Evolutionary conservation across 1,140 invertebrate genomes (phyloP).

Genomic region (Apis mellifera): DNA sequence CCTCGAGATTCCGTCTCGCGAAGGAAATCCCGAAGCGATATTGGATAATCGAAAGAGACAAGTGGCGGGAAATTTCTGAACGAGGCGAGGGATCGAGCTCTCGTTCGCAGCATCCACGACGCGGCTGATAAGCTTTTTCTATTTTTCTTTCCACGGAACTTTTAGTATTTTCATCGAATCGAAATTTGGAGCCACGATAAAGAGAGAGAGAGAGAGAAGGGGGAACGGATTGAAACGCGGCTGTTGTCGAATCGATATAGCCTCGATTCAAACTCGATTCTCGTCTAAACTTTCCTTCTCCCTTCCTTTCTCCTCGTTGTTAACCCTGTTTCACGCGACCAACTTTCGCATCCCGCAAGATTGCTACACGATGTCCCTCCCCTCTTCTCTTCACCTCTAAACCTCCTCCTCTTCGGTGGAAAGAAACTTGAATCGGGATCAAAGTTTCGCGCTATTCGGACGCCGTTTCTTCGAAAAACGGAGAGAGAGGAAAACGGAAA

Average conservation of each 20-base stretch:
- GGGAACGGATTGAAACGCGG: conserved; percentile 48
- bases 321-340: conserved; percentile 28
- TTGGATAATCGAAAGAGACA: neutral
- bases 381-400: neutral
- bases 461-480: conserved; percentile 1
- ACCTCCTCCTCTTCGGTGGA: no score
- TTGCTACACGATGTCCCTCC: conserved; percentile 11
- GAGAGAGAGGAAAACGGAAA: neutral
- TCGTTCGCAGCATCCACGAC: neutral
- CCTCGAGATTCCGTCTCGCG: neutral
- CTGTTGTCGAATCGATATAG: conserved; percentile 54
- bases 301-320: neutral
- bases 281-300: conserved; percentile 20
- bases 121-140: neutral
- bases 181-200: conserved; percentile 17
- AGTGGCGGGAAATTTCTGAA: conserved; percentile 1
- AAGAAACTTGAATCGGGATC: conserved; percentile 3
- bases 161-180: conserved; percentile 23
- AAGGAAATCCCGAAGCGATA: neutral
- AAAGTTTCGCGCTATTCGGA: conserved; percentile 31
- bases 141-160: neutral
- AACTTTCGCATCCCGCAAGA: conserved; percentile 42
- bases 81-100: neutral
- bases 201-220: no score
- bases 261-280: conserved; percentile 50